phyloP scores from a whole-genome alignment of 2,888 invertebrate genomes.

The Melikaiella ostensackeni region DNA sequence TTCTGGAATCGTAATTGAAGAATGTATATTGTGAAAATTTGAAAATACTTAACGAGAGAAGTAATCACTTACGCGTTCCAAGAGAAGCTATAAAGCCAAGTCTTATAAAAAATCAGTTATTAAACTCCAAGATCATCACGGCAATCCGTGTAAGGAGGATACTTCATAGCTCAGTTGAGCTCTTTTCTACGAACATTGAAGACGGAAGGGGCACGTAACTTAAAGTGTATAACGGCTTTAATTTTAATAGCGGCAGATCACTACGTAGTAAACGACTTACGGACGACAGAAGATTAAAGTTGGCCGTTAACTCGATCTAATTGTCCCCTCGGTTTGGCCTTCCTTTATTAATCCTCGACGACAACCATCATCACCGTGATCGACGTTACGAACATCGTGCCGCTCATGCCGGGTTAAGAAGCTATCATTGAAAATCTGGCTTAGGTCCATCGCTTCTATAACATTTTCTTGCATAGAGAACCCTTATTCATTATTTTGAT shows the following conservation, averaged over 20 bases:
- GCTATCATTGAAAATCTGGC: constrained; percentile 48
- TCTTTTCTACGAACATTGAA: constrained; percentile 56
- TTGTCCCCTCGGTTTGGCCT: constrained; percentile 73
- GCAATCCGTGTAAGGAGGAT: constrained; percentile 15
- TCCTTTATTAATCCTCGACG: constrained; percentile 72
- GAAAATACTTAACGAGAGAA: not conserved
- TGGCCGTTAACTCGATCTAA: constrained; percentile 77
- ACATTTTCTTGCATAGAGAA: not conserved
- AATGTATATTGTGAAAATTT: too few relatives aligned
- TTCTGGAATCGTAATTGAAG: too few relatives aligned
- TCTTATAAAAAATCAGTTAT: constrained; percentile 35
- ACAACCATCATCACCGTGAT: constrained; percentile 60
- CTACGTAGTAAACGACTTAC: constrained; percentile 76
- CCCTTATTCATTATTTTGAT: constrained; percentile 24
- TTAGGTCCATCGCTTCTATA: not conserved
- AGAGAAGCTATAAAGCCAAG: constrained; percentile 6
- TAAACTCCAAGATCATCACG: constrained; percentile 6
- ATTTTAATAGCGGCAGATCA: constrained; percentile 75
- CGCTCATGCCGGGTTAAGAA: constrained; percentile 50
- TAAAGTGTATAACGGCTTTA: constrained; percentile 72
- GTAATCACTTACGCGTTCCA: constrained; percentile 11
- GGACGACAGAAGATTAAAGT: constrained; percentile 77
- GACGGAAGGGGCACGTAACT: constrained; percentile 63
- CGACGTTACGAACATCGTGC: constrained; percentile 55
- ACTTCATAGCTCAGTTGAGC: constrained; percentile 45